phyloP scores from a whole-genome alignment of 2,888 invertebrate genomes.

The Rapana venosa region DNA sequence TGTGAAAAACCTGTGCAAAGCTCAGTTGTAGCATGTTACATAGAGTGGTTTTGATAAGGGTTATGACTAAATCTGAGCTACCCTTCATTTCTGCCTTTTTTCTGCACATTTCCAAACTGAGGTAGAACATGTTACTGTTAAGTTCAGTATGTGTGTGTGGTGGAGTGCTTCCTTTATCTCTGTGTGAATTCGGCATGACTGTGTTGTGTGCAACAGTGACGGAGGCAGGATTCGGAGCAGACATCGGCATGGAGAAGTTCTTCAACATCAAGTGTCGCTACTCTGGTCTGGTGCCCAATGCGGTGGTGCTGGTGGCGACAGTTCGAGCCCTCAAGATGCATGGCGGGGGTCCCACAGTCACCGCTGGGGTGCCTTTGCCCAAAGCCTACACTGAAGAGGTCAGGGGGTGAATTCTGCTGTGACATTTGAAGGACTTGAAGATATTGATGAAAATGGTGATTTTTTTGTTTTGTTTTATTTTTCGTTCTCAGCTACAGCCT shows the following conservation, averaged over 20 bases:
- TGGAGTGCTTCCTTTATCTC: no score
- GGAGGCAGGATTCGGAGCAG: conserved; percentile 99
- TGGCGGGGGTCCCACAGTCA: conserved; percentile 95
- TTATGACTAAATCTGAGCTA: no score
- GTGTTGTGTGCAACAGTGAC: conserved; percentile 82
- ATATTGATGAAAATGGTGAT: no score
- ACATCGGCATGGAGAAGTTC: conserved; percentile 99
- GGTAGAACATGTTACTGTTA: no score
- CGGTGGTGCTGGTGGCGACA: conserved; percentile 94
- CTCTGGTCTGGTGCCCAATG: conserved; percentile 90
- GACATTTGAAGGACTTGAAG: neutral
- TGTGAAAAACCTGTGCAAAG: no score
- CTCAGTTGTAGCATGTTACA: no score
- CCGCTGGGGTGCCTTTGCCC: conserved; percentile 88
- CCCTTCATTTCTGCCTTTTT: no score
- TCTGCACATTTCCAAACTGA: no score
- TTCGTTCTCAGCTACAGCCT: no score
- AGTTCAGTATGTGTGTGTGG: no score
- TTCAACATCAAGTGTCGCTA: conserved; percentile 96
- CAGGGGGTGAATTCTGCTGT: neutral
- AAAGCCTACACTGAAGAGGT: conserved; percentile 86
- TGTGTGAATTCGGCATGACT: no score
- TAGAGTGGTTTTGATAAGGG: no score
- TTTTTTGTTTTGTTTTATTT: neutral
- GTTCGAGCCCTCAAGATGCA: conserved; percentile 98